Evolutionary conservation across 2,888 invertebrate genomes (phyloP).

Genomic region (Scrobipalpa costella): DNA sequence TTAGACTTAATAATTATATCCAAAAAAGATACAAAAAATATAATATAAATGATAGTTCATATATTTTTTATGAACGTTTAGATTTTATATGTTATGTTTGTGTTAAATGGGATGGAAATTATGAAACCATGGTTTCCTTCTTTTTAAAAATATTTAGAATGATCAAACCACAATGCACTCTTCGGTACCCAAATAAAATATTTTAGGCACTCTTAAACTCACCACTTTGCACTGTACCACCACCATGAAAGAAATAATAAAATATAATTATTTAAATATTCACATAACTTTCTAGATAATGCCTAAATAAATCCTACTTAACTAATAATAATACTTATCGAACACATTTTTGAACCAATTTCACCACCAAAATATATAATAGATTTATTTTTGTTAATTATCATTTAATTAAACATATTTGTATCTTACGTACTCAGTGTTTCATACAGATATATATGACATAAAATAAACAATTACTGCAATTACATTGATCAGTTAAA

Average conservation of each 20-base stretch:
- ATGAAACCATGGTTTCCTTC: neutral
- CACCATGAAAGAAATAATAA: constrained; percentile 76
- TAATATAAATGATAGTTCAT: neutral
- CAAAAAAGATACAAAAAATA: too few relatives aligned
- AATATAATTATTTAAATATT: constrained; percentile 29
- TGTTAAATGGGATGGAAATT: neutral
- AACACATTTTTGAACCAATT: too few relatives aligned
- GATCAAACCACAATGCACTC: constrained; percentile 30
- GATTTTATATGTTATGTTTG: neutral
- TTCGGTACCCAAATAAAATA: constrained; percentile 46
- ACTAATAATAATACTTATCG: too few relatives aligned
- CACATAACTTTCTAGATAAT: constrained; percentile 11
- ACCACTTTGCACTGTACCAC: constrained; percentile 67
- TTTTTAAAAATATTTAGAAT: neutral
- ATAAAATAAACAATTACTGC: too few relatives aligned
- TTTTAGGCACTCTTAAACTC: constrained; percentile 64
- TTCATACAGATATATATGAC: too few relatives aligned
- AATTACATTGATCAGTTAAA: too few relatives aligned
- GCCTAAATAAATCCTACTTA: neutral
- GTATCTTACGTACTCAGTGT: too few relatives aligned
- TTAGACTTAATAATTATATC: too few relatives aligned
- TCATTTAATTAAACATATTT: too few relatives aligned
- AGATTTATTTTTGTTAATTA: too few relatives aligned
- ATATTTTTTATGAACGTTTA: neutral
- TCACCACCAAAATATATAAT: too few relatives aligned